phyloP scores from a whole-genome alignment of 2,888 invertebrate genomes.

The Stenodera caucasica region DNA sequence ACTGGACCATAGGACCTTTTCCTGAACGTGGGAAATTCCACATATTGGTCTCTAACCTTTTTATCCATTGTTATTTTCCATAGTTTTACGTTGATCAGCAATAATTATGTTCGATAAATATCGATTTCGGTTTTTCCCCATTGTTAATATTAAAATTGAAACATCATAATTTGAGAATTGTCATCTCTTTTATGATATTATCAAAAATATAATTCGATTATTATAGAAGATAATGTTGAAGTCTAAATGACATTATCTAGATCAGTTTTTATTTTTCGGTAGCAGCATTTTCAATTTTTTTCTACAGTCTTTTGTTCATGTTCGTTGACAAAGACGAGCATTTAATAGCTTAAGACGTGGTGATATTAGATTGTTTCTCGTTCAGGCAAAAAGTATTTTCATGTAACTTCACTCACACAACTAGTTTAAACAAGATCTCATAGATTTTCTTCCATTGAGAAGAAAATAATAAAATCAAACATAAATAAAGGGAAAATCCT shows the following conservation, averaged over 20 bases:
- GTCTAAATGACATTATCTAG: not conserved
- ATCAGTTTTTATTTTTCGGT: too few species aligned
- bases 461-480: not conserved
- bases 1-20: constrained; percentile 16
- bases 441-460: constrained; percentile 10
- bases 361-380: constrained; percentile 31
- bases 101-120: not conserved
- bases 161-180: too few species aligned
- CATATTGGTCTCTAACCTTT: constrained; percentile 18
- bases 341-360: constrained; percentile 26
- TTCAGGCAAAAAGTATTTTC: constrained; percentile 22
- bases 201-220: not conserved
- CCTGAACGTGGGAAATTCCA: constrained; percentile 25
- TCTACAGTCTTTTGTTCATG: too few species aligned
- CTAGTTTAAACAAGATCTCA: constrained; percentile 12
- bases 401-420: constrained; percentile 11
- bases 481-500: not conserved
- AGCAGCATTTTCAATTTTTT: too few species aligned
- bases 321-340: constrained; percentile 29
- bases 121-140: too few species aligned
- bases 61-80: not conserved
- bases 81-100: not conserved
- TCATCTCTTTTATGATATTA: not conserved
- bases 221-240: not conserved
- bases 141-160: too few species aligned